Conservation (phyloP, 2,113 vertebrate genomes). For the Eublepharis macularius region DNA sequence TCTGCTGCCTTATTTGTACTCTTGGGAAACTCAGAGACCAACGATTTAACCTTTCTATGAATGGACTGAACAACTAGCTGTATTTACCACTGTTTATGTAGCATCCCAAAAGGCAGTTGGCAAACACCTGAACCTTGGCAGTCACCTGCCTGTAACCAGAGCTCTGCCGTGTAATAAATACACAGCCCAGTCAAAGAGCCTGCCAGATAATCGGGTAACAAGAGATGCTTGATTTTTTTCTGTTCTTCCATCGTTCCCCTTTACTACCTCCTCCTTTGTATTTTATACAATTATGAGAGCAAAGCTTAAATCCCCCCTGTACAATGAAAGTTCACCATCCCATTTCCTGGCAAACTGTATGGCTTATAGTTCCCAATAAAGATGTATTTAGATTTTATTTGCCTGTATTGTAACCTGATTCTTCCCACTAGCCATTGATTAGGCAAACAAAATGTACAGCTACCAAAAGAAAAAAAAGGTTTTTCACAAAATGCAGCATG, state of each 20-base stretch:
- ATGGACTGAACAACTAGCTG: conserved; percentile 52
- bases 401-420: neutral
- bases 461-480: neutral
- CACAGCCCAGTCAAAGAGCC: conserved; percentile 20
- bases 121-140: conserved; percentile 55
- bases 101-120: conserved; percentile 47
- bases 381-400: conserved; percentile 27
- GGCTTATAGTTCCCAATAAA: conserved; percentile 22
- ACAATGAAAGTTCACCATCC: conserved; percentile 37
- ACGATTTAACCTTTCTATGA: conserved; percentile 41
- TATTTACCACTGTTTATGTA: conserved; percentile 52
- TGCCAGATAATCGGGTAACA: conserved; percentile 43
- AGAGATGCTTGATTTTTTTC: conserved; percentile 53
- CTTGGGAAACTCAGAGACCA: conserved; percentile 31
- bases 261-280: conserved; percentile 13
- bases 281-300: conserved; percentile 31
- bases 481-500: neutral
- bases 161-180: conserved; percentile 54
- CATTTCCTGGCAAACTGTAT: conserved; percentile 28
- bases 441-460: conserved; percentile 14
- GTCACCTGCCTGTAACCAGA: conserved; percentile 52
- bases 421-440: conserved; percentile 9
- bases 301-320: conserved; percentile 39
- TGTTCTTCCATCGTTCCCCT: conserved; percentile 26
- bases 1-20: neutral